phyloP scores from a whole-genome alignment of 2,888 invertebrate species.

The Phalangium opilio region DNA sequence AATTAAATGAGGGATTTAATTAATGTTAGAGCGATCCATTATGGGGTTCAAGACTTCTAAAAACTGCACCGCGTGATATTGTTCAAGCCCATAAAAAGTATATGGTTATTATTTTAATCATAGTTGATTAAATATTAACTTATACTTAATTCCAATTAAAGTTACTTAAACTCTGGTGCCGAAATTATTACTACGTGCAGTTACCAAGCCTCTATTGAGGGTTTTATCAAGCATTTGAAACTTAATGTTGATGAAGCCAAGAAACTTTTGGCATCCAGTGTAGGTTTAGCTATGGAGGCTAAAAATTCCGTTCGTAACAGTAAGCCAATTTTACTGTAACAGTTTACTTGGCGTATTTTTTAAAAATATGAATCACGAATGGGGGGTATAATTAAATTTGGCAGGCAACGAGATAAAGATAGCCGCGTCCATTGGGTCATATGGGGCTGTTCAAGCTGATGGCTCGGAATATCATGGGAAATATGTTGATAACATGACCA shows the following conservation, averaged over 20 bases:
- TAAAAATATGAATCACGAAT: too few relatives aligned
- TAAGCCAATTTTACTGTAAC: background rate
- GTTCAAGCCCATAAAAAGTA: too few relatives aligned
- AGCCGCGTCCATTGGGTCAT: slow-evolving; percentile 82
- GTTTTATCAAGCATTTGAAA: slow-evolving; percentile 57
- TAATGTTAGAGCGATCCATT: too few relatives aligned
- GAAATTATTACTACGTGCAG: slow-evolving; percentile 75
- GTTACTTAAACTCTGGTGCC: slow-evolving; percentile 55
- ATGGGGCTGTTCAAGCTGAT: slow-evolving; percentile 75
- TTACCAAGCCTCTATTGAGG: slow-evolving; percentile 63
- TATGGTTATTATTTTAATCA: too few relatives aligned
- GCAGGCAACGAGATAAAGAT: slow-evolving; percentile 40
- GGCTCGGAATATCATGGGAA: slow-evolving; percentile 85
- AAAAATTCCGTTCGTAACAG: too few relatives aligned
- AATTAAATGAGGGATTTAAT: too few relatives aligned
- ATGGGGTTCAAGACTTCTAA: too few relatives aligned
- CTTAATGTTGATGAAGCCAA: slow-evolving; percentile 49
- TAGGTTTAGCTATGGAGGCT: slow-evolving; percentile 55
- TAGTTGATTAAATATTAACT: too few relatives aligned
- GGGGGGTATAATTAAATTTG: background rate
- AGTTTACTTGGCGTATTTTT: background rate
- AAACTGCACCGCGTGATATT: too few relatives aligned
- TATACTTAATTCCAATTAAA: slow-evolving; percentile 12
- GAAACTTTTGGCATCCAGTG: slow-evolving; percentile 55
- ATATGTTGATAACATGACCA: slow-evolving; percentile 28